These are phyloP conservation scores for Actinemys pallida DNA, from an alignment of 2,113 vertebrate species.

Conservation along the genomic window DNA sequence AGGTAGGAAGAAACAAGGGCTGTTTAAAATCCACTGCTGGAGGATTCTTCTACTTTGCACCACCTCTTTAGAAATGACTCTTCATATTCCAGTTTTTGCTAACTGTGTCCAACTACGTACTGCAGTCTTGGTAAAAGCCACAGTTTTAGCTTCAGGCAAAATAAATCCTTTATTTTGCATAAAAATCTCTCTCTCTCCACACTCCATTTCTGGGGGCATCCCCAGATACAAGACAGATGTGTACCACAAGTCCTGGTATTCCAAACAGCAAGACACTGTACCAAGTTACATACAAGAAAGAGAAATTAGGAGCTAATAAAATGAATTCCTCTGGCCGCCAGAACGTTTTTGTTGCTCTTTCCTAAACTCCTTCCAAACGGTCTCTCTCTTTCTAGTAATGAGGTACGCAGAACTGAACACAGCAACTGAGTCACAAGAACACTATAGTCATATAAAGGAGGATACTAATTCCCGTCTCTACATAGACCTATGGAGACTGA, in stretches of 20 bases:
- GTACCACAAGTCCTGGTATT: not conserved
- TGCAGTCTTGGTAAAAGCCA: not conserved
- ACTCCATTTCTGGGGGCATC: not conserved
- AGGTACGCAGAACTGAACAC: too few relatives aligned
- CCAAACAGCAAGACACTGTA: too few relatives aligned
- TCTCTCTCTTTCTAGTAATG: not conserved
- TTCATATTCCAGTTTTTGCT: not conserved
- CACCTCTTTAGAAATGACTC: not conserved
- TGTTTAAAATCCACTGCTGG: not conserved
- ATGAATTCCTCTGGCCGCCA: not conserved
- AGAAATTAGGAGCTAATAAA: not conserved
- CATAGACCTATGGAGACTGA: not conserved
- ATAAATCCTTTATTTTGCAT: not conserved
- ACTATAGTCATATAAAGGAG: not conserved
- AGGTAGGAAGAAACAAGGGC: not conserved
- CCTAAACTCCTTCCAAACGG: not conserved
- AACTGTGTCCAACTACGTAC: not conserved
- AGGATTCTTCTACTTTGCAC: not conserved
- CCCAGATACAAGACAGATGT: not conserved
- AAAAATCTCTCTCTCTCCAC: not conserved
- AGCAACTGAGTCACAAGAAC: not conserved
- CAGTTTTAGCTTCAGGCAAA: not conserved
- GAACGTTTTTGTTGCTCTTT: not conserved
- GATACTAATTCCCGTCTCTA: not conserved
- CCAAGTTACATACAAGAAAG: too few relatives aligned